Base-by-base conservation (phyloP, 2,888 invertebrate species). In the Galerucella nymphaeae region DNA sequence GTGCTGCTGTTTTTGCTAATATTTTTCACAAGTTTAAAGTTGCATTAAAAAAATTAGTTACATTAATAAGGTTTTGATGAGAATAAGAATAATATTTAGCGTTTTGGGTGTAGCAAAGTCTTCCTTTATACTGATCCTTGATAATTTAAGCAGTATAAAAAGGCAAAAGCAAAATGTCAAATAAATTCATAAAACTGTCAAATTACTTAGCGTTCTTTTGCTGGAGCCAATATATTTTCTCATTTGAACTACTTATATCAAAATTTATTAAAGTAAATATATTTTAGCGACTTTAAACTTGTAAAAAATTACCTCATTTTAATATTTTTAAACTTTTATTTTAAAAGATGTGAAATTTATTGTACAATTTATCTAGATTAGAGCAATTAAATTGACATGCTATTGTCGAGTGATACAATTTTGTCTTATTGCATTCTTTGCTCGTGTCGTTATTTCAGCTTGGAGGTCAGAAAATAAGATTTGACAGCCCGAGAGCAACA, bases 301-400 rank as follows among this genome's bases (percentile, higher is more conserved):
- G 55, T 55, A 20, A 55, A 55, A 55, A 55, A 55, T 55, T 18
- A 55, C 11, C 55, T 11, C 4, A 20, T 55, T 20, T 55, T 20
- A 55, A n/a, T 55, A 59, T 14, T 14, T 6, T 58, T 58, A 20
- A 14, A 58, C 38, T 59, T 30, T 59, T 58, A 30, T 57, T 57
- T 57, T 64, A 20, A 16, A 23, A 62, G 38, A 62, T 69, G 62
- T 69, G 11, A 61, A 61, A 59, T 67, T 58, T 69, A 69, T 69
- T 62, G 48, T 69, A 69, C 61, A 69, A 53, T 69, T 69, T 69
- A 69, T 69, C 61, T 69, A 69, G 69, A 69, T 48, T 69, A 69
- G 53, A 62, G 62, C 62, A 53, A 69, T 67, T 62, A 61, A 62
- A 53, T 57, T 57, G 23, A 57, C 55, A 50, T 66, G 55, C 42